Evolutionary conservation across 2,888 invertebrate genomes (phyloP).

Genomic region (Hypercompe scribonia): DNA sequence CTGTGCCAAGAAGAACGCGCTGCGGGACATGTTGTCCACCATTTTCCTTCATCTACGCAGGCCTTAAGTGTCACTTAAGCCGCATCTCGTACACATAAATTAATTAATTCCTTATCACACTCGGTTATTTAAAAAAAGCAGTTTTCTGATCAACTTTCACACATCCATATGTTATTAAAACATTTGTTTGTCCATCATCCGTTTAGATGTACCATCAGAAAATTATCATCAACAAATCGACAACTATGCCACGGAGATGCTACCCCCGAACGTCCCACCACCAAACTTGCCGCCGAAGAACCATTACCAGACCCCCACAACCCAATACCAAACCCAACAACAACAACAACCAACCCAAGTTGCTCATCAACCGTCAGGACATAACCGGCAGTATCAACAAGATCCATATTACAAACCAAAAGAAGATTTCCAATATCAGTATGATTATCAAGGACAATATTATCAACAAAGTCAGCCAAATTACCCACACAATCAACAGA

Average conservation of each 20-base stretch:
- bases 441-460: constrained; percentile 45
- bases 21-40: too few relatives aligned
- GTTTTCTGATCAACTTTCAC: constrained; percentile 46
- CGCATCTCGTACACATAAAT: neutral
- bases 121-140: neutral
- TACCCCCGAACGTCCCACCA: constrained; percentile 65
- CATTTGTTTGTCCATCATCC: constrained; percentile 54
- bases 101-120: neutral
- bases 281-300: constrained; percentile 76
- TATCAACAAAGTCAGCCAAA: constrained; percentile 33
- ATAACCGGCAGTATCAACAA: constrained; percentile 29
- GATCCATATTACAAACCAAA: constrained; percentile 32
- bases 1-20: too few relatives aligned
- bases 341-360: constrained; percentile 21
- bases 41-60: too few relatives aligned
- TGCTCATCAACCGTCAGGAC: constrained; percentile 34
- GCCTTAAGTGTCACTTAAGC: too few relatives aligned
- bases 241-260: constrained; percentile 81
- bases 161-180: constrained; percentile 61
- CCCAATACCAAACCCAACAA: constrained; percentile 50
- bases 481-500: constrained; percentile 40
- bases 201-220: constrained; percentile 73
- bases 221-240: constrained; percentile 84
- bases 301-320: constrained; percentile 74
- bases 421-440: constrained; percentile 38